Base-by-base conservation (phyloP, 1,140 invertebrate genomes). In the Hetaerina americana region DNA sequence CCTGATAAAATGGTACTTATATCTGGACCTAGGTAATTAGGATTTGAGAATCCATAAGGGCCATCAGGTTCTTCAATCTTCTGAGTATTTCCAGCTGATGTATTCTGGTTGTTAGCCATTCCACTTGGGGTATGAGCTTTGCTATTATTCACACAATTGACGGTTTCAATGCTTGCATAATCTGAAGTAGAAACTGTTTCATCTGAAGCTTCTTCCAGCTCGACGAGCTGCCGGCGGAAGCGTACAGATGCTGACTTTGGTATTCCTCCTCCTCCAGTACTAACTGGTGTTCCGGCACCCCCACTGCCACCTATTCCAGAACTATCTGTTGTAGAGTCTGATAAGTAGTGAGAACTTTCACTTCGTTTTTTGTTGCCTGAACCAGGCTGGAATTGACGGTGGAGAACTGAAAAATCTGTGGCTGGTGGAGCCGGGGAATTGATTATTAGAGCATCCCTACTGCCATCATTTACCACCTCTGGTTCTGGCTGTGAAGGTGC, bases 151-250 rank as follows among this genome's bases (percentile, higher is more conserved):
- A 57, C 40, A 12, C 40, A 57, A 12, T 87, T 86, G 1, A 88
- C 80, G 0, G 86, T 86, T 77, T 90, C 90, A 31, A 90, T 90
- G 75, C 89, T 90, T 26, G 88, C 88, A 76, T 92, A 92, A 76
- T 91, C 90, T 0, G 89, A 91, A 0, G 89, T 92, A 0, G 88
- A 88, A 69, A 84, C 77, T 70, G 80, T 81, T 74, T 90, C 88
- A 26, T 86, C 86, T 0, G 84, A 84, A 10, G 84, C 87, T 74
- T 89, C 87, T 73, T 86, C 83, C 0, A 85, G 78, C 69, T 84
- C 82, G 0, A 82, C 27, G 26, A 70, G 24, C 28, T 27, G 27
- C 26, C 73, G 78, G 1, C 79, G 85, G 74, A 90, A 89, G 27
- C 86, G 78, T 0, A 87, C 87, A 1, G 87, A 88, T 0, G 86